phyloP scores from a whole-genome alignment of 2,113 vertebrate genomes.

The Coryphaenoides rupestris region DNA sequence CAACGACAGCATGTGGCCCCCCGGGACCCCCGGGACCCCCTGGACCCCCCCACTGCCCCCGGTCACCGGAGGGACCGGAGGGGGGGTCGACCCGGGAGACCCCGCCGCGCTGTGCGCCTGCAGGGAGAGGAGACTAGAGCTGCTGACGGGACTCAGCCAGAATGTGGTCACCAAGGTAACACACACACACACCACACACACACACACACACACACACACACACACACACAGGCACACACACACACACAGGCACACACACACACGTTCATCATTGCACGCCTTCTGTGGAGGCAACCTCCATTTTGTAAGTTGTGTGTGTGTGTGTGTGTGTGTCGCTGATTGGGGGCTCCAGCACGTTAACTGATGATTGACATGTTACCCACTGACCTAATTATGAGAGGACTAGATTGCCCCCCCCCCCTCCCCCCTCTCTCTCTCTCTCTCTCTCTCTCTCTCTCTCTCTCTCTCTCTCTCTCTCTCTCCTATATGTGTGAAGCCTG shows the following conservation, averaged over 20 bases:
- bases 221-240: slow-evolving; percentile 43
- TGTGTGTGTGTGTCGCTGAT: slow-evolving; percentile 4
- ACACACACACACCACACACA: slow-evolving; percentile 45
- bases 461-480: slow-evolving; percentile 1
- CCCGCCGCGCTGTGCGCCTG: slow-evolving; percentile 77
- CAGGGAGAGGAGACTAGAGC: slow-evolving; percentile 81
- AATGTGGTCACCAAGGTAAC: slow-evolving; percentile 98
- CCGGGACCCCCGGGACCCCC: too few relatives aligned
- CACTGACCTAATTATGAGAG: slow-evolving; percentile 51
- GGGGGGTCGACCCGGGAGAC: slow-evolving; percentile 19
- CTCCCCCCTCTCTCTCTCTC: too few relatives aligned
- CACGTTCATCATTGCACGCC: slow-evolving; percentile 1
- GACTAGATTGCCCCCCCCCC: too few relatives aligned
- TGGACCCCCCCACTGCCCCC: slow-evolving; percentile 40
- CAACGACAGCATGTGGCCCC: slow-evolving; percentile 73
- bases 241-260: slow-evolving; percentile 30
- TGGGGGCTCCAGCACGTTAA: not conserved
- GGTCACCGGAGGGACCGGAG: slow-evolving; percentile 35
- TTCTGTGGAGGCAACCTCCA: not conserved
- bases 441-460: not conserved
- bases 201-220: slow-evolving; percentile 46
- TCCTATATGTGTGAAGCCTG: slow-evolving; percentile 2
- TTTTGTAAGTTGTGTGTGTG: too few relatives aligned
- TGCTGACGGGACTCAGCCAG: slow-evolving; percentile 87
- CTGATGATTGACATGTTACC: slow-evolving; percentile 37